These are phyloP conservation scores for Eidolon dupreanum DNA, from an alignment of 2,797 vertebrate genomes.

Conservation along the genomic window DNA sequence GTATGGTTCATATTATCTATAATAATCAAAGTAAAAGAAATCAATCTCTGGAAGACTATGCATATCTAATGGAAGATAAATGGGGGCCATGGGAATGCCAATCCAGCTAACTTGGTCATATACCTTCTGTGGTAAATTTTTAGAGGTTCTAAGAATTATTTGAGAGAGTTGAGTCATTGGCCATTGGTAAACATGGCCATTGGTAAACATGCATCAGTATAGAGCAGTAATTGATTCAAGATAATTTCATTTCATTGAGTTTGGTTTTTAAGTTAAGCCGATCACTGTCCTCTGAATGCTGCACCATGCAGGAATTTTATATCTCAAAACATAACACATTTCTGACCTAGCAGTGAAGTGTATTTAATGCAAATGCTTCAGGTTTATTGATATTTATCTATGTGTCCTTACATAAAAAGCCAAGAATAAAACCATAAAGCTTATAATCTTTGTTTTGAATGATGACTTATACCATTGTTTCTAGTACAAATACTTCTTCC, in stretches of 20 bases:
- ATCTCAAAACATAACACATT: background rate
- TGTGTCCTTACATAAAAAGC: background rate
- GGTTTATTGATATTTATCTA: background rate
- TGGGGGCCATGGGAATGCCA: background rate
- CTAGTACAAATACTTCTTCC: background rate
- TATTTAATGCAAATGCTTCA: background rate
- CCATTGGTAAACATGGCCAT: background rate
- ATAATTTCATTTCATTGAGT: background rate
- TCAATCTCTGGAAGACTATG: background rate
- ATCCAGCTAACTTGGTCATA: background rate
- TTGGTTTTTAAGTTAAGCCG: background rate
- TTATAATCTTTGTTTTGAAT: background rate
- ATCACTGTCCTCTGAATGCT: background rate
- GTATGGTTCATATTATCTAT: background rate
- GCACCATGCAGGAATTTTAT: background rate
- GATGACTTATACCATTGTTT: background rate
- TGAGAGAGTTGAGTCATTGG: background rate
- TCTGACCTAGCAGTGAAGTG: background rate
- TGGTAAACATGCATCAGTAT: background rate
- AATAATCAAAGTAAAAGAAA: background rate
- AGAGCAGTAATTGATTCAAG: background rate
- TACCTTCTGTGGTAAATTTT: background rate
- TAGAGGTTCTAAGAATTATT: background rate
- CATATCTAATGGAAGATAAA: background rate
- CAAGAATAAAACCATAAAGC: background rate